Conservation (phyloP, 2,797 vertebrate genomes). For the Mallotus villosus region DNA sequence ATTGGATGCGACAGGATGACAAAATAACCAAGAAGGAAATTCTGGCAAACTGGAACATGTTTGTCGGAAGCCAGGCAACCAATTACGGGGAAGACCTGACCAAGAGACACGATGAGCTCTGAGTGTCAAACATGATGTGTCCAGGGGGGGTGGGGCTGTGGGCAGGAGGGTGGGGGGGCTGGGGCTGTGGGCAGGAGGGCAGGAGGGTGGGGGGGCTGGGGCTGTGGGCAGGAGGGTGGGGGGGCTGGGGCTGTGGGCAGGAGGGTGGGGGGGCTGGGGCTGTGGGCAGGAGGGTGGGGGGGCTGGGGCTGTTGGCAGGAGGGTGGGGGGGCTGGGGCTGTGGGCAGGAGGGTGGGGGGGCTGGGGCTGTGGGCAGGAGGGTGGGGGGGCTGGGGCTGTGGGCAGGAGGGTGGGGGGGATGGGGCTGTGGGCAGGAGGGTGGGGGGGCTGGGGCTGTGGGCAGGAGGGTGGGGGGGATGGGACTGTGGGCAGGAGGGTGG, state of each 20-base stretch:
- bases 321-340: not conserved
- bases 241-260: not conserved
- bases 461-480: not conserved
- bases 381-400: not conserved
- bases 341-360: not conserved
- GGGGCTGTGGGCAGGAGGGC: not conserved
- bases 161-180: not conserved
- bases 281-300: not conserved
- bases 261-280: not conserved
- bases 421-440: not conserved
- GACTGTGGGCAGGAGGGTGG: not conserved
- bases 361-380: not conserved
- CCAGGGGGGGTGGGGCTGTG: not conserved
- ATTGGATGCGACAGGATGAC: slow-evolving; percentile 74
- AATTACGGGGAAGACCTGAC: slow-evolving; percentile 93
- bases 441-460: not conserved
- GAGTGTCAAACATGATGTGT: slow-evolving; percentile 37
- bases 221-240: not conserved
- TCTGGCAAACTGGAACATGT: slow-evolving; percentile 93
- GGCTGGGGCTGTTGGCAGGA: no score
- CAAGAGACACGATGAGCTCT: slow-evolving; percentile 87
- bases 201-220: not conserved
- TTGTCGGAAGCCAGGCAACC: slow-evolving; percentile 92
- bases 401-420: not conserved
- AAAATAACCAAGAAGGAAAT: slow-evolving; percentile 88